Conservation (phyloP, 2,113 vertebrate species). For the Ctenodactylus gundi region DNA sequence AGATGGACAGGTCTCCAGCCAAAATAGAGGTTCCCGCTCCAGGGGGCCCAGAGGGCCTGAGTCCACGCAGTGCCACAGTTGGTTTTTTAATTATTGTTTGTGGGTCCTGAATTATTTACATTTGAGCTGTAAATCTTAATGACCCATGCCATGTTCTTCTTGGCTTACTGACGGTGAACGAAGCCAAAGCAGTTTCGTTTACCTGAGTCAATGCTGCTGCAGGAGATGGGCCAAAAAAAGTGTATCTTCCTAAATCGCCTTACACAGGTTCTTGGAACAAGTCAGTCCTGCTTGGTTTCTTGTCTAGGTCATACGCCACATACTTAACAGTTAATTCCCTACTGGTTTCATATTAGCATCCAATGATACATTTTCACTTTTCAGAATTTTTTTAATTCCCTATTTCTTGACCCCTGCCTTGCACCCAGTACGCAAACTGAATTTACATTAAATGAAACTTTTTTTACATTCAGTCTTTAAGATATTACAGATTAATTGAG, state of each 20-base stretch:
- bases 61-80: background rate
- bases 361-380: background rate
- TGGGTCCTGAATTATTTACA: conserved; percentile 37
- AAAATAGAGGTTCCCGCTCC: conserved; percentile 47
- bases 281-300: conserved; percentile 36
- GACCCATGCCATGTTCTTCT: conserved; percentile 32
- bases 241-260: conserved; percentile 22
- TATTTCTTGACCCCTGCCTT: conserved; percentile 20
- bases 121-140: background rate
- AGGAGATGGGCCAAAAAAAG: background rate
- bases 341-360: background rate
- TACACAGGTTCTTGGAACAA: conserved; percentile 37
- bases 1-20: conserved; percentile 51
- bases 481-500: background rate
- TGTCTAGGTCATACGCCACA: conserved; percentile 43
- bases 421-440: background rate
- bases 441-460: background rate
- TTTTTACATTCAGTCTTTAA: conserved; percentile 21
- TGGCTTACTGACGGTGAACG: background rate
- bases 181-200: background rate
- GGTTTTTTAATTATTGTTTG: conserved; percentile 46
- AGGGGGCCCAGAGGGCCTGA: conserved; percentile 57
- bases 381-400: background rate
- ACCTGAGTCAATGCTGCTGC: background rate
- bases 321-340: background rate